A percentile compares a stretch with the other conserved stretches of the same genome.
These are phyloP conservation scores for Tragelaphus buxtoni DNA, from an alignment of 2,113 vertebrate genomes.

Conservation along the genomic window DNA sequence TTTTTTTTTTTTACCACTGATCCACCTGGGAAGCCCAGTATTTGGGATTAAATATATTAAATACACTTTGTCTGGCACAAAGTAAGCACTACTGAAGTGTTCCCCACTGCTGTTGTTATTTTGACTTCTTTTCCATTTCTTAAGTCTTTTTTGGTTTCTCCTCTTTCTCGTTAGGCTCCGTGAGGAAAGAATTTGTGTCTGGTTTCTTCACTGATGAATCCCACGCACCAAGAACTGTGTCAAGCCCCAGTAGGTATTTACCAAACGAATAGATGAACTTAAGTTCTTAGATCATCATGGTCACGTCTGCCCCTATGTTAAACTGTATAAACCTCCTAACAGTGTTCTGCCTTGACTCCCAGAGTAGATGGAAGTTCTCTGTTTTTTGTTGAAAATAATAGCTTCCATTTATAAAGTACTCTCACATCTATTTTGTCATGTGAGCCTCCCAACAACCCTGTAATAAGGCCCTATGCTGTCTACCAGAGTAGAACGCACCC, in stretches of 20 bases:
- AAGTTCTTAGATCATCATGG: background rate
- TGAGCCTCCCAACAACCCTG: background rate
- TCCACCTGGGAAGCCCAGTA: background rate
- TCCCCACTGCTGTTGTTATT: background rate
- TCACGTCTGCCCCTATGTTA: background rate
- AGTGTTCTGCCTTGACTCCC: background rate
- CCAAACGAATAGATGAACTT: background rate
- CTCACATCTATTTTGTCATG: conserved; percentile 12
- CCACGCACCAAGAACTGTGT: background rate
- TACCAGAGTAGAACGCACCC: background rate
- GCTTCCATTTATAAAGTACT: background rate
- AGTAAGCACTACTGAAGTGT: fast-evolving
- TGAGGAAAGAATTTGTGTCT: background rate
- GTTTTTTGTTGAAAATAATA: background rate
- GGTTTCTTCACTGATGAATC: background rate
- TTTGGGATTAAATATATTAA: background rate
- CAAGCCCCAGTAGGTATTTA: background rate
- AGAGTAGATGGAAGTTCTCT: background rate
- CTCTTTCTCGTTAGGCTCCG: background rate
- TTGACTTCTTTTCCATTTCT: background rate
- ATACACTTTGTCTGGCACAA: background rate
- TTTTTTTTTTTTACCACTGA: background rate
- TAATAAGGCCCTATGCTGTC: background rate
- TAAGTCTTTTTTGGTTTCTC: background rate
- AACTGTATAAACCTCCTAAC: background rate